Base-by-base conservation (phyloP, 2,797 vertebrate species). In the Alcedo atthis region DNA sequence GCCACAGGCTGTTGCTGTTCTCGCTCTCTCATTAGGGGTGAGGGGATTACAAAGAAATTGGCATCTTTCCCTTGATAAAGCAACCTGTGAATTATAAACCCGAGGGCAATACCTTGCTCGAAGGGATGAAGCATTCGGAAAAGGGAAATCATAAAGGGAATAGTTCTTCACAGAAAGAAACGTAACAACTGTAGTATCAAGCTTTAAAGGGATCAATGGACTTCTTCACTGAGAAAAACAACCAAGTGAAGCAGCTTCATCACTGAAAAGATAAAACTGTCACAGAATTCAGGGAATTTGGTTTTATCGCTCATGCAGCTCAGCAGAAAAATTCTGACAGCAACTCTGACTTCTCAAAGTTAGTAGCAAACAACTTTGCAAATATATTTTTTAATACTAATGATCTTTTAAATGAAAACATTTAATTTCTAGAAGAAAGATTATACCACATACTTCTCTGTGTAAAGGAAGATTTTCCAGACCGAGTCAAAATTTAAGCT, bases 181-280 rank as follows among this genome's bases (percentile, higher is more conserved):
- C 7, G 1, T 8, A 46, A 6, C 6, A 63, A 55, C n/a, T 13
- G 17, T 42, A 24, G 10, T 18, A 79, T 22, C n/a, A 58, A 63
- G 37, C 79, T 90, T 91, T 93, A 33, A 79, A 67, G 70, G 33
- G 22, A 73, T 43, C 48, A 63, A 14, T 48, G 17, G 45, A 64
- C 51, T 77, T 66, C 53, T 32, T 45, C 43, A 42, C 40, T 68
- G 57, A 64, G 33, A 30, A 82, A n/a, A 84, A 77, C 86, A 87
- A 66, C 6, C 0, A 0, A 76, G 9, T 40, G 45, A 88, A 86
- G 49, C 0, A 0, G 28, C 57, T 70, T 49, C 57, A 74, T 69
- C 70, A 59, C n/a, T 63, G 51, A 73, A 67, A 83, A 78, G 49
- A 46, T 17, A 10, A 18, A 81, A 81, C 42, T 62, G 15, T 12